Evolutionary conservation across 53 echinoderm and acorn worm genomes (phyloP), one percentile per base, ranked within the genome.

Genomic region (Henricia sp.): DNA sequence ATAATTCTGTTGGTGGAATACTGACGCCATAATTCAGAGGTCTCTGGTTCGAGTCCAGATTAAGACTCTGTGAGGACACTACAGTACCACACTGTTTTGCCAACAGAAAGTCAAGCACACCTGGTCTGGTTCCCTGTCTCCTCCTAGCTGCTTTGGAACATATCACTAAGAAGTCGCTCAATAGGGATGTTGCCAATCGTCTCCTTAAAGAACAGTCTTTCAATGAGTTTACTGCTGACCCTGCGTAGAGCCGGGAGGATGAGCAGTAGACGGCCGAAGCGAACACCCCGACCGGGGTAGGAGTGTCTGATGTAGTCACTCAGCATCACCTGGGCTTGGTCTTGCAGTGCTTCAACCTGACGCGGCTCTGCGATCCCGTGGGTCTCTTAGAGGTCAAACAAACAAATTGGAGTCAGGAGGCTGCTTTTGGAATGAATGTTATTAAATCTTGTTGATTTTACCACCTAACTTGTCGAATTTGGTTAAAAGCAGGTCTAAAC

Each of bases 281-380:
- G 88, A 20, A 90, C 87, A 24, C 94, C 85, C 24, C 87, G 74
- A 17, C 90, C 74, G 12, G 89, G 88, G 67, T 94, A 88, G 51
- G 93, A 85, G 41, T 92, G 91, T n/a, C 97, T 83, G 60, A 92
- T 90, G 70, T 97, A 97, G 84, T 97, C 97, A 10, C 86, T 77
- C 32, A 97, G 76, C 97, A 97, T 97, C 10, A 97, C 94, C 50
- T 97, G 97, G 66, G 97, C 97, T 67, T 97, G 97, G 86, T 97
- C 97, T 60, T 97, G 97, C 3, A 97, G 84, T 0, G 90, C 88
- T 42, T 97, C 97, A 1, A 94, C 97, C 29, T 92, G 92, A 20
- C 83, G 85, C 0, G 97, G 97, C 37, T 97, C 97, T n/a, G 88
- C 70, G 11, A 97, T 76, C 4, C 90, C 90, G 43, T 72, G 97